phyloP scores from a whole-genome alignment of 1,140 invertebrate species.

The Calephelis virginiensis region DNA sequence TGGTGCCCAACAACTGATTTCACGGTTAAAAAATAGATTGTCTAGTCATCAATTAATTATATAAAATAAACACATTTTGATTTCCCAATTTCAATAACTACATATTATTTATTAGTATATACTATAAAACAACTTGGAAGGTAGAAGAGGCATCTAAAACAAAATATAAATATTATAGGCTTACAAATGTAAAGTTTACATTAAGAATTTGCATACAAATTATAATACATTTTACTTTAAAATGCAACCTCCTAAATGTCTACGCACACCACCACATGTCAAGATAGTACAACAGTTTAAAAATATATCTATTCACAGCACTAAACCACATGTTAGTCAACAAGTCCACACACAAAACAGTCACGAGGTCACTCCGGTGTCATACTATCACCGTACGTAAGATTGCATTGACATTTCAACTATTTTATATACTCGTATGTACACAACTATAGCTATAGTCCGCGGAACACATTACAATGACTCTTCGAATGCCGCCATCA shows the following conservation, averaged over 20 bases:
- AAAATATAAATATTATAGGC: conserved; percentile 72
- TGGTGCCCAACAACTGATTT: conserved; percentile 59
- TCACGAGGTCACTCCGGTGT: conserved; percentile 67
- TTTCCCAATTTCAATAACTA: conserved; percentile 63
- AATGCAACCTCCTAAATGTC: conserved; percentile 66
- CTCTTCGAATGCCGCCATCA: conserved; percentile 98
- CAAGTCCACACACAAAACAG: conserved; percentile 68
- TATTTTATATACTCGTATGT: conserved; percentile 65
- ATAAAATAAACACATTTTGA: conserved; percentile 61
- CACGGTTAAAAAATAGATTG: conserved; percentile 64
- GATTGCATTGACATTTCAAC: conserved; percentile 70
- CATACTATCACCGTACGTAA: conserved; percentile 55
- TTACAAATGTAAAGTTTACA: conserved; percentile 76
- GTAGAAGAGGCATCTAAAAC: conserved; percentile 62
- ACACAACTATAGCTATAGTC: conserved; percentile 54
- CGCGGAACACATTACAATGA: conserved; percentile 83
- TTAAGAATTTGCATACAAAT: conserved; percentile 69
- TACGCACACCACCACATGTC: conserved; percentile 58
- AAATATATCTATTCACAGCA: conserved; percentile 77
- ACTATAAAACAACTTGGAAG: conserved; percentile 75
- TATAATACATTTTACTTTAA: conserved; percentile 70
- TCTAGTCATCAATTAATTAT: conserved; percentile 59
- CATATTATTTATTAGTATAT: conserved; percentile 66
- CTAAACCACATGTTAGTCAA: conserved; percentile 75
- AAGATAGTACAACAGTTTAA: conserved; percentile 73